Conservation (phyloP, 2,888 invertebrate species). For the Ommatoiulus sabulosus region DNA sequence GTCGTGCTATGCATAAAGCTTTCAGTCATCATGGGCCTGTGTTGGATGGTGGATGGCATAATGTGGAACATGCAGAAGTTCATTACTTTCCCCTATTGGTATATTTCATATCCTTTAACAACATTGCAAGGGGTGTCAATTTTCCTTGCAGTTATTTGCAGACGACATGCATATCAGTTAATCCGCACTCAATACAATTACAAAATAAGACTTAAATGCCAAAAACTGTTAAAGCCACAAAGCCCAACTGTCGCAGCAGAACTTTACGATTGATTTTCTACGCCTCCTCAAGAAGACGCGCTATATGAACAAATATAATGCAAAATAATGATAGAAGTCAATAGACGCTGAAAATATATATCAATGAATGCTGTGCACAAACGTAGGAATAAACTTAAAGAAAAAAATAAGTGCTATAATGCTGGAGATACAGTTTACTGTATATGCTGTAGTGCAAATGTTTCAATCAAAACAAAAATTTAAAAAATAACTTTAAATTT, state of each 20-base stretch:
- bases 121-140: conserved; percentile 49
- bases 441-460: too few species aligned
- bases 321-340: too few species aligned
- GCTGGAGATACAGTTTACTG: too few species aligned
- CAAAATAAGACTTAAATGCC: conserved; percentile 30
- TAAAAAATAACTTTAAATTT: too few species aligned
- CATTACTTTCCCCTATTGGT: conserved; percentile 65
- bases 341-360: too few species aligned
- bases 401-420: too few species aligned
- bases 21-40: conserved; percentile 50
- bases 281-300: too few species aligned
- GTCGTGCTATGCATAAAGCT: conserved; percentile 24
- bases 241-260: background rate
- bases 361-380: too few species aligned
- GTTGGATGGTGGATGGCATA: conserved; percentile 42
- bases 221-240: background rate
- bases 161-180: background rate
- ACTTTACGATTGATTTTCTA: background rate
- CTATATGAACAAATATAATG: too few species aligned
- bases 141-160: background rate
- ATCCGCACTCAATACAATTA: conserved; percentile 4
- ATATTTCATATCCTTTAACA: conserved; percentile 27
- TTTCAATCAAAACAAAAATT: too few species aligned
- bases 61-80: background rate
- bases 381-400: too few species aligned